Conservation (phyloP, 2,113 vertebrate genomes). For the Crotalus viridis region DNA sequence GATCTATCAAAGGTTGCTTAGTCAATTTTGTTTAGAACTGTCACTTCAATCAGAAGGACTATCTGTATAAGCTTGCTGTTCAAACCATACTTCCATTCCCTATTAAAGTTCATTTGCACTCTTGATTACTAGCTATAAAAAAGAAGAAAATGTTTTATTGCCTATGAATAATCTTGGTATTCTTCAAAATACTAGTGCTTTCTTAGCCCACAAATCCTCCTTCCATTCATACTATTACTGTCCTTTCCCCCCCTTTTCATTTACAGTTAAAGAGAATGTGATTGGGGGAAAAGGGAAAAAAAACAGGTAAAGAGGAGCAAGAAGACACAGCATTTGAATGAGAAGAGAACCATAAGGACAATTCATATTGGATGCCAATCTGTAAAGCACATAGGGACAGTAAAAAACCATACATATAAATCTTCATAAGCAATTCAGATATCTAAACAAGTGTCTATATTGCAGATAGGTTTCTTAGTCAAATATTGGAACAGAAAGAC, state of each 20-base stretch:
- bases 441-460: not conserved
- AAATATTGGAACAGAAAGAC: not conserved
- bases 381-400: not conserved
- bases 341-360: not conserved
- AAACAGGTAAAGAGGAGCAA: not conserved
- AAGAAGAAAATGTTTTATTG: not conserved
- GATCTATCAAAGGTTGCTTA: not conserved
- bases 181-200: not conserved
- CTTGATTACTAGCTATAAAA: not conserved
- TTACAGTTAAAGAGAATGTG: not conserved
- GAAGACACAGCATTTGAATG: not conserved
- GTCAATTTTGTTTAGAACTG: not conserved
- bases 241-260: not conserved
- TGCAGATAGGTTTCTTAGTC: not conserved
- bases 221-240: not conserved
- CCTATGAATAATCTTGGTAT: not conserved
- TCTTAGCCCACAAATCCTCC: not conserved
- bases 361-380: not conserved
- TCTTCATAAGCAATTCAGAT: not conserved
- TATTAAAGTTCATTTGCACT: not conserved
- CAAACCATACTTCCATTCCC: not conserved
- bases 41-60: too few species aligned
- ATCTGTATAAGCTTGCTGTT: not conserved
- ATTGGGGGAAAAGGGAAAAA: not conserved
- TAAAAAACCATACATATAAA: not conserved